phyloP scores from a whole-genome alignment of 2,888 invertebrate genomes.

The Alloscopus bannaensis region DNA sequence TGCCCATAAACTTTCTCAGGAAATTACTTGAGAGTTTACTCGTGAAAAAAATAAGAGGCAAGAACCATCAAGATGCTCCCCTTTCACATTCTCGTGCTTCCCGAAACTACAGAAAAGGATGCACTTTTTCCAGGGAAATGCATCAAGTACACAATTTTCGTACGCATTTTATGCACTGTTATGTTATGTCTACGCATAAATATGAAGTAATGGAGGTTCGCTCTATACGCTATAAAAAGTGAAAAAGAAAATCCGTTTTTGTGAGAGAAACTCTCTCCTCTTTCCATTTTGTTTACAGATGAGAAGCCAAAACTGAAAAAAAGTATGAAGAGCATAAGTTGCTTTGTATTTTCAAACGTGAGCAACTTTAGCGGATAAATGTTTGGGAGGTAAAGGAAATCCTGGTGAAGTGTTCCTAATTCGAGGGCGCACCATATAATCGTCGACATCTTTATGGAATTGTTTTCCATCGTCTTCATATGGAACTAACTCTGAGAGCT shows the following conservation, averaged over 20 bases:
- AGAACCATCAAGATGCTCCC: conserved; percentile 24
- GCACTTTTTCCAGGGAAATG: conserved; percentile 28
- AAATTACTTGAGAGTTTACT: conserved; percentile 55
- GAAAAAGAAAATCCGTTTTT: conserved; percentile 29
- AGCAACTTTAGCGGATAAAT: not conserved
- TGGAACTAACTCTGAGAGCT: too few relatives aligned
- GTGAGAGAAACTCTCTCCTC: conserved; percentile 44
- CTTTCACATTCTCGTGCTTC: conserved; percentile 5
- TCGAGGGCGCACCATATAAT: not conserved
- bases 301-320: conserved; percentile 3
- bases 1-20: conserved; percentile 60
- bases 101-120: not conserved
- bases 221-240: not conserved
- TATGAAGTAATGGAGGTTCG: conserved; percentile 37
- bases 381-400: conserved; percentile 1
- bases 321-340: not conserved
- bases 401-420: conserved; percentile 7
- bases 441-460: not conserved
- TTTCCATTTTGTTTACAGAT: conserved; percentile 42
- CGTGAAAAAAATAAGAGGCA: conserved; percentile 48
- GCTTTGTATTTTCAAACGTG: not conserved
- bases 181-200: conserved; percentile 24
- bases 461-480: too few relatives aligned
- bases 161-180: conserved; percentile 40
- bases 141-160: conserved; percentile 32